These are phyloP conservation scores for Caradrina clavipalpis DNA, from an alignment of 2,888 invertebrate genomes.

Conservation along the genomic window DNA sequence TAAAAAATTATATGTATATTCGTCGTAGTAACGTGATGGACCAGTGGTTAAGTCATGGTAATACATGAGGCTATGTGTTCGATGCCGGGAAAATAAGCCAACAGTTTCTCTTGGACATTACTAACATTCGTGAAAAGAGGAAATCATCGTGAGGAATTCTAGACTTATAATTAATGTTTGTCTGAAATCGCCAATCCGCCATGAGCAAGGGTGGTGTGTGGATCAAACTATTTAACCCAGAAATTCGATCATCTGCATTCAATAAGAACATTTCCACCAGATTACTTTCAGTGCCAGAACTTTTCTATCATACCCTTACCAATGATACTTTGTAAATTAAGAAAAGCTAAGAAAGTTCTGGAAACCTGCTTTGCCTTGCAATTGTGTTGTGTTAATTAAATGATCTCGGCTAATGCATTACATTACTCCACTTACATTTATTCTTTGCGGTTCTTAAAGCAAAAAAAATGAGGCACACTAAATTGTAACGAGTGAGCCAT, in stretches of 20 bases:
- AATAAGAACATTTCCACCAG: neutral
- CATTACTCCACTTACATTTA: conserved; percentile 23
- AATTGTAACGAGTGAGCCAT: conserved; percentile 19
- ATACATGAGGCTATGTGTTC: no score
- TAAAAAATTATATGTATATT: no score
- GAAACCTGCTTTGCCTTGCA: neutral
- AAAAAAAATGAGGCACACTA: conserved; percentile 26
- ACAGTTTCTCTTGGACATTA: no score
- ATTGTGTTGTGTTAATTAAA: conserved; percentile 14
- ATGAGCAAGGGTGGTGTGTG: no score
- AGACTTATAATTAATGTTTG: no score
- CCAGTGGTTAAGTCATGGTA: no score
- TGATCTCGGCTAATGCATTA: conserved; percentile 15
- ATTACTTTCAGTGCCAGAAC: neutral
- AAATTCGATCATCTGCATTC: neutral
- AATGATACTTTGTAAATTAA: neutral
- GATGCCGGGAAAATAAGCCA: no score
- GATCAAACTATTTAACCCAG: neutral
- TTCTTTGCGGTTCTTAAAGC: conserved; percentile 3
- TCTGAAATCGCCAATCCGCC: no score
- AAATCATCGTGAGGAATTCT: no score
- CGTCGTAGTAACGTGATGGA: no score
- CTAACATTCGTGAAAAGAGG: no score
- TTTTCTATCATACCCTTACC: neutral
- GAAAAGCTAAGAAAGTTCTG: neutral